Base-by-base conservation (phyloP, 2,888 invertebrate species). In the Drosophila barbarae region DNA sequence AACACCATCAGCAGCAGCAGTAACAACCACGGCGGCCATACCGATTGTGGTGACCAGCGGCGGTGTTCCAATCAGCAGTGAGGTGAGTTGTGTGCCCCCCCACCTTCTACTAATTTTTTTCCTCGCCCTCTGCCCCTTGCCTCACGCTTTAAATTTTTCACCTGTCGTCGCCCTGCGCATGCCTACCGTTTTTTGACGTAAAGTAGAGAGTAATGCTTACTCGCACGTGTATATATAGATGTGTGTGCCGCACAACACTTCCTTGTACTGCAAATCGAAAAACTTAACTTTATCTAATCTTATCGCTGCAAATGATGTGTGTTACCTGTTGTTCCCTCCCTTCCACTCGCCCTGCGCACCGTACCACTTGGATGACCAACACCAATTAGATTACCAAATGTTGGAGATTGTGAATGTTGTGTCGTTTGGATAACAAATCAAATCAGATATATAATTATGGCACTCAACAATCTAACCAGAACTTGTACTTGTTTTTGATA, bases 21-120 rank as follows among this genome's bases (percentile, higher is more conserved):
- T 84, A 79, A 70, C 79, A 69, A 76, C 61, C 65, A 70, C 72
- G 70, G 72, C 69, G 52, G 67, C 74, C 69, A 79, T 77, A 78
- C 84, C 87, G 50, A 85, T 85, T 73, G 81, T 86, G 74, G 84
- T 87, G 70, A 84, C 86, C 67, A 82, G 71, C 73, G 77, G 73
- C 63, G 69, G 60, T 56, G 59, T 63, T 51, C 70, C 85, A 71
- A 68, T 60, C 72, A 85, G 72, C 59, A 82, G 74, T 73, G 85
- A 85, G 85, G 82, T 82, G 72, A 82, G 82, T 78, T 68, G 42
- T 71, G 32, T 68, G 47, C 30, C 34, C 59, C 38, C 44, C 39
- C 13, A 12, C 39, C 35, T 30, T 63, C 30, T 41, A 28, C 41
- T 15, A 34, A 28, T 28, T 49, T 51, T 18, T 18, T 30, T 5